Evolutionary conservation across 2,888 invertebrate genomes (phyloP), one percentile per base, ranked within the genome.

Genomic region (Lasioglossum figueresi): DNA sequence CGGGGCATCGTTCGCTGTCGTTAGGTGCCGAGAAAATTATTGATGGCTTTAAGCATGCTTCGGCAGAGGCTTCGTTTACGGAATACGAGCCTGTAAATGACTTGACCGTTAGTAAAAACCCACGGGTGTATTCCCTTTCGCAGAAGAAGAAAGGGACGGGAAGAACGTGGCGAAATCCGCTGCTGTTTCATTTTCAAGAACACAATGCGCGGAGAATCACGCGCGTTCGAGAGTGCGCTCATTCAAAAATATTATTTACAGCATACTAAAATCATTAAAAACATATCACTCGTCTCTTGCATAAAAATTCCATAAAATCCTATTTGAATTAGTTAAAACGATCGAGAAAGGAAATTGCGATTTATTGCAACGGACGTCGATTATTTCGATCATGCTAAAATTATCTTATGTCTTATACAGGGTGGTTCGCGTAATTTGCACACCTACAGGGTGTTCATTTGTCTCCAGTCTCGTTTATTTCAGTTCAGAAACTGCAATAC

Each of bases 101-200:
- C 89, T 91, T 88, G 89, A 91, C 91, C 91, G 90, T 89, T 91
- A 84, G 89, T 84, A 88, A 91, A 90, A 90, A 91, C 88, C 80
- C 74, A 82, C 83, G 76, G 75, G 31, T 73, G 79, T 75, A 71
- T 43, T 73, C 68, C 76, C 71, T 80, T 85, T 84, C 81, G 84
- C n/a, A 5, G 85, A 72, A 75, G 74, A 37, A 48, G 77, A 45
- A 75, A 71, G 63, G n/a, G 77, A 52, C 56, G 43, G 16, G 72
- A 4, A 45, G 43, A 76, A 40, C 40, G 77, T 34, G 68, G 59
- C 0, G 27, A 81, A 75, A 59, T 78, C 45, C 76, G 34, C 68
- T 75, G 71, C 27, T 34, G 31, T 83, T 45, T 19, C 31, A 6
- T 19, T 8, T 12, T 43, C 23, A 37, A 14, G 31, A 66, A 48